These are phyloP conservation scores for Amblyjoppa proteus DNA, from an alignment of 2,888 invertebrate genomes.

Conservation along the genomic window DNA sequence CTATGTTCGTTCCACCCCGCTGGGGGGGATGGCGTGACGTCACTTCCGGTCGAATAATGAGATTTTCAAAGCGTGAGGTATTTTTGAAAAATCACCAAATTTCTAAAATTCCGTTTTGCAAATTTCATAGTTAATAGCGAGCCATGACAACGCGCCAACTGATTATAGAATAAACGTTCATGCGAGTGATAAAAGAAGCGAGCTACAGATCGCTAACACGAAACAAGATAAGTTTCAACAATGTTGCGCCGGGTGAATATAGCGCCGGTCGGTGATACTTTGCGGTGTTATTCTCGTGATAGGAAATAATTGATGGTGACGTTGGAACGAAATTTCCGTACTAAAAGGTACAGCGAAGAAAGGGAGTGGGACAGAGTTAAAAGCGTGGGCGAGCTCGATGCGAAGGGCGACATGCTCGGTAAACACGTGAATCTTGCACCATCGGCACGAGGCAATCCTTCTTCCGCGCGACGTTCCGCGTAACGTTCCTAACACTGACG, in stretches of 20 bases:
- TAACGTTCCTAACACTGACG: conserved; percentile 9
- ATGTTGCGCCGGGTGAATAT: conserved; percentile 23
- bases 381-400: conserved; percentile 56
- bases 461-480: conserved; percentile 46
- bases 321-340: conserved; percentile 49
- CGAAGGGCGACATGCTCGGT: conserved; percentile 52
- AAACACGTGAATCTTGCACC: conserved; percentile 64
- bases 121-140: too few species aligned
- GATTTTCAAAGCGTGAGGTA: too few species aligned
- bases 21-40: too few species aligned
- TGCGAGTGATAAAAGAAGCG: neutral
- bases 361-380: conserved; percentile 16
- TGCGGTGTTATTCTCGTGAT: conserved; percentile 32
- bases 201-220: neutral
- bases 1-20: too few species aligned
- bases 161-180: neutral
- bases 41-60: too few species aligned
- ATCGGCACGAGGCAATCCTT: conserved; percentile 50
- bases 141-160: too few species aligned
- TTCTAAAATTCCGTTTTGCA: too few species aligned
- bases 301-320: conserved; percentile 60
- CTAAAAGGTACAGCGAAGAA: conserved; percentile 32
- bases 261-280: conserved; percentile 31
- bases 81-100: too few species aligned
- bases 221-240: conserved; percentile 19